Conservation (phyloP, 1,140 invertebrate genomes). For the Musca domestica region DNA sequence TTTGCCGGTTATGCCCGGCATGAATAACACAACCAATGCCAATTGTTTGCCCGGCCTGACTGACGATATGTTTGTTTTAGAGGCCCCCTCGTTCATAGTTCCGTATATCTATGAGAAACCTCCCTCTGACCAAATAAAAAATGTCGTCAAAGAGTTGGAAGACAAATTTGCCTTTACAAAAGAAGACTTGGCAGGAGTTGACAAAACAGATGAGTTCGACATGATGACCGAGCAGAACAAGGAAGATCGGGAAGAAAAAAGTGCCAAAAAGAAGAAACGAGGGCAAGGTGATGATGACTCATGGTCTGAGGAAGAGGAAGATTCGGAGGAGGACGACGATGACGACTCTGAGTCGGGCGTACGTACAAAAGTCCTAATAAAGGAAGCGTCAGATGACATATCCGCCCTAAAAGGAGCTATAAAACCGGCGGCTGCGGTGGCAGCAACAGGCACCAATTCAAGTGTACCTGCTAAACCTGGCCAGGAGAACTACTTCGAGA, state of each 20-base stretch:
- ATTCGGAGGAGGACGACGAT: constrained; percentile 58
- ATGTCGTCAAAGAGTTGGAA: constrained; percentile 69
- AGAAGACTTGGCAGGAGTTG: constrained; percentile 53
- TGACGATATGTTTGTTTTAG: constrained; percentile 87
- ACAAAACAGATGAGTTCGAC: constrained; percentile 51
- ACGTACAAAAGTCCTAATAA: constrained; percentile 58
- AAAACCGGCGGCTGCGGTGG: constrained; percentile 49
- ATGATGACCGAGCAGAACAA: constrained; percentile 51
- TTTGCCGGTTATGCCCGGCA: constrained; percentile 7
- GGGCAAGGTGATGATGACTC: constrained; percentile 40
- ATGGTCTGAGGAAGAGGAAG: constrained; percentile 54
- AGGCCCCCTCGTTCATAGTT: constrained; percentile 87
- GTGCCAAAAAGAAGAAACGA: constrained; percentile 53
- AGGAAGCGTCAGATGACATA: constrained; percentile 58
- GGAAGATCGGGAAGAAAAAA: constrained; percentile 47
- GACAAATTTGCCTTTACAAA: constrained; percentile 63
- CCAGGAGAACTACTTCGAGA: constrained; percentile 70
- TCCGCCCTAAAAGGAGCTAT: constrained; percentile 57
- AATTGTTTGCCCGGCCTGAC: constrained; percentile 74
- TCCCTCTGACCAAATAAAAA: constrained; percentile 72
- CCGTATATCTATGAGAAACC: constrained; percentile 91
- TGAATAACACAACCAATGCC: constrained; percentile 50
- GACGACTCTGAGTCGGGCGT: constrained; percentile 57
- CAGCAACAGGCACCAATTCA: constrained; percentile 31
- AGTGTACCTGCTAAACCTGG: constrained; percentile 34